phyloP scores from a whole-genome alignment of 2,797 vertebrate genomes.

The Artibeus lituratus region DNA sequence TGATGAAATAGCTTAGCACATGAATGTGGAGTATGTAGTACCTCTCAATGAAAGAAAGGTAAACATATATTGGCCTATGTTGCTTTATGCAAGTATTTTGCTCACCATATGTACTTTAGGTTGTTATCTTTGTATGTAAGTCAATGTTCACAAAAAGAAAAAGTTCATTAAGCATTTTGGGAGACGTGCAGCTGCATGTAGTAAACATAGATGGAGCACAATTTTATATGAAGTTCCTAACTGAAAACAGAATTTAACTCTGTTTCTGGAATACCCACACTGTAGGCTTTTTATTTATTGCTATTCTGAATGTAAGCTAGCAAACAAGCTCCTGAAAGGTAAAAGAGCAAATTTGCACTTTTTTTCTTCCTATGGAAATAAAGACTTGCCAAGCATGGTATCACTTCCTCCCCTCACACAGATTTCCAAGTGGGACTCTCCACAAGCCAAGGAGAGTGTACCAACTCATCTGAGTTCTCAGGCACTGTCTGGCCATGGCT shows the following conservation, averaged over 20 bases:
- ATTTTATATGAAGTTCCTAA: slow-evolving; percentile 57
- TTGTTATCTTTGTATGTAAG: slow-evolving; percentile 35
- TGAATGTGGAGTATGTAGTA: no score
- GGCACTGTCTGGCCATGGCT: background rate
- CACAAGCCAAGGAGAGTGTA: background rate
- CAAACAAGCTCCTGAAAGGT: background rate
- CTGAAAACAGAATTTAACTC: slow-evolving; percentile 75
- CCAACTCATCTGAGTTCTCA: background rate
- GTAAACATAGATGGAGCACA: slow-evolving; percentile 67
- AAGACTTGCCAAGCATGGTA: accelerated
- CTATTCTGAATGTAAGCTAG: background rate
- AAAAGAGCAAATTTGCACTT: background rate
- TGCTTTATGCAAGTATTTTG: slow-evolving; percentile 49
- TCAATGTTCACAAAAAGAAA: slow-evolving; percentile 57
- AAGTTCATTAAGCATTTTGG: slow-evolving; percentile 35
- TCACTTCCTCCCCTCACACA: background rate
- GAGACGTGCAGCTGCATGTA: slow-evolving; percentile 74
- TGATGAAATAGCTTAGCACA: background rate
- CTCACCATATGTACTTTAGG: slow-evolving; percentile 44
- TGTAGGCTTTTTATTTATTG: slow-evolving; percentile 24
- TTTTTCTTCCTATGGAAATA: background rate
- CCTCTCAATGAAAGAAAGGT: background rate
- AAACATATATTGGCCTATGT: accelerated
- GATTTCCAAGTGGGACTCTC: background rate
- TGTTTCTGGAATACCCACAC: slow-evolving; percentile 40